Percentiles rank a stretch among this genome's conserved stretches.
Evolutionary conservation across 2,888 invertebrate species (phyloP).

Genomic region (Cryptophagus acutangulus): DNA sequence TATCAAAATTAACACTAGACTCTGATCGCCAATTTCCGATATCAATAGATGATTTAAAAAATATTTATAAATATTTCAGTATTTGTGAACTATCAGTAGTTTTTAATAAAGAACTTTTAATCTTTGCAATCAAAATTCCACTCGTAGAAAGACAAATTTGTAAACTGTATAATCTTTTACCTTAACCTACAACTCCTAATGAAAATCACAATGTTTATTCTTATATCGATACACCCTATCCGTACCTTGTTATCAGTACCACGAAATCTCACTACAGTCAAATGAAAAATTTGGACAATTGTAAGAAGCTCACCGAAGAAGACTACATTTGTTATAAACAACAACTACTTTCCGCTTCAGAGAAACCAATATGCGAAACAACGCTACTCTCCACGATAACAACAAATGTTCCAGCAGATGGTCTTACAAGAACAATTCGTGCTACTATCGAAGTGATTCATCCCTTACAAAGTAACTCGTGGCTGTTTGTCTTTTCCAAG

Average conservation of each 20-base stretch:
- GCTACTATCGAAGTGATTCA: slow-evolving; percentile 5
- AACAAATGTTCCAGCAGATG: not conserved
- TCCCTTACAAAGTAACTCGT: slow-evolving; percentile 8
- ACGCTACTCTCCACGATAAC: not conserved
- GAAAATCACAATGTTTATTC: not conserved
- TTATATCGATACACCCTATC: not conserved
- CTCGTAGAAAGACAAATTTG: slow-evolving; percentile 5
- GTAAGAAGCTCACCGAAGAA: slow-evolving; percentile 5
- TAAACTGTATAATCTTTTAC: slow-evolving; percentile 1
- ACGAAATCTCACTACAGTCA: slow-evolving; percentile 1
- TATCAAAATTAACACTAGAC: slow-evolving; percentile 10
- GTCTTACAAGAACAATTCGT: not conserved
- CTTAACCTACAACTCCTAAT: not conserved
- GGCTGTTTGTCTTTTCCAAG: slow-evolving; percentile 9
- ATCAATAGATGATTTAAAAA: not conserved
- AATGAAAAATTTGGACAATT: slow-evolving; percentile 12
- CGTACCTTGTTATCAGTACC: not conserved
- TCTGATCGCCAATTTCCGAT: slow-evolving; percentile 3
- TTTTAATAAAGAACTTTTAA: slow-evolving; percentile 12
- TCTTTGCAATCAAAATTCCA: slow-evolving; percentile 14
- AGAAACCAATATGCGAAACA: slow-evolving; percentile 14
- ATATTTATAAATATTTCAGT: slow-evolving; percentile 4
- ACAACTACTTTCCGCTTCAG: not conserved
- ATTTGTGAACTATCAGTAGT: slow-evolving; percentile 1
- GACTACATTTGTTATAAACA: slow-evolving; percentile 8